Evolutionary conservation across 2,797 vertebrate genomes (phyloP).

Genomic region (Bucorvus abyssinicus): DNA sequence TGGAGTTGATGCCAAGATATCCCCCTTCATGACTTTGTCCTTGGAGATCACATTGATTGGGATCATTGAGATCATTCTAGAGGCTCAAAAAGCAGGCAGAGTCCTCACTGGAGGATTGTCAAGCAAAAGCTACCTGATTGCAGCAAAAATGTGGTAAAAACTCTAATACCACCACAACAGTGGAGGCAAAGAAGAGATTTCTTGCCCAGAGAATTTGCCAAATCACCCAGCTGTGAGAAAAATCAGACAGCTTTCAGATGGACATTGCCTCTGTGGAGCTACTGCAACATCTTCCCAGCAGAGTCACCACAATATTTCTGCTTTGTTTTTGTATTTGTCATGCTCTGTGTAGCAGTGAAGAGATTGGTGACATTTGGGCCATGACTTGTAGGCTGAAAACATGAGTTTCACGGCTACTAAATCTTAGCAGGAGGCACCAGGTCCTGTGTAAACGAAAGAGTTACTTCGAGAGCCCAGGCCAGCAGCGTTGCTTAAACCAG

Average conservation of each 20-base stretch:
- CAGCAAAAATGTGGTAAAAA: not conserved
- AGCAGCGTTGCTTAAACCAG: not conserved
- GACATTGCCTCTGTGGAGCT: not conserved
- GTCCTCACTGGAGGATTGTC: not conserved
- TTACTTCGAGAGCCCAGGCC: not conserved
- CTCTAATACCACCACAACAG: not conserved
- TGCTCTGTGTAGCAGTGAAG: not conserved
- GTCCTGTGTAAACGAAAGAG: not conserved
- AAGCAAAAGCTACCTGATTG: not conserved
- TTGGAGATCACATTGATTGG: not conserved
- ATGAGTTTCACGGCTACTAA: constrained; percentile 22
- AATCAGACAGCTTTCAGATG: not conserved
- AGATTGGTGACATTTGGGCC: not conserved
- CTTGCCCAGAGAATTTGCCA: not conserved
- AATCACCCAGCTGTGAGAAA: not conserved
- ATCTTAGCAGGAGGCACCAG: not conserved
- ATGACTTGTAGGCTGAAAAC: not conserved
- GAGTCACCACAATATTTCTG: not conserved
- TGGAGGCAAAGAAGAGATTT: not conserved
- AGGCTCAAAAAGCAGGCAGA: not conserved
- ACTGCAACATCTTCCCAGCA: not conserved
- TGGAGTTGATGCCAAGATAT: not conserved
- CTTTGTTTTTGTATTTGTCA: not conserved
- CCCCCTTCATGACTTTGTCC: not conserved
- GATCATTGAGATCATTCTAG: not conserved